Evolutionary conservation across 1,140 invertebrate species (phyloP), one percentile per base, ranked within the genome.

Genomic region (Nymphalis io): DNA sequence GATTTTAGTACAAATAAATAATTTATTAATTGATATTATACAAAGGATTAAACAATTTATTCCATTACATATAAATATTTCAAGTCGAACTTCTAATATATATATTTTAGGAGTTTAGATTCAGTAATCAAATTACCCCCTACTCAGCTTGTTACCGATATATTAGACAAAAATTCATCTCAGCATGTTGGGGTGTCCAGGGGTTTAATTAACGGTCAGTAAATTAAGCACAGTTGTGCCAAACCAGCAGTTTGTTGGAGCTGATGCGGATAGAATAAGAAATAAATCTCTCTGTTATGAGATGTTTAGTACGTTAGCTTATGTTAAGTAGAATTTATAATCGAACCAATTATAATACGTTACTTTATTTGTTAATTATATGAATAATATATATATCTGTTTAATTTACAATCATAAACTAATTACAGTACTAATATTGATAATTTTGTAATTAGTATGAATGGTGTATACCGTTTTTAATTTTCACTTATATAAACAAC

Each of bases 181-280:
- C 58, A 60, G 58, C 58, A 60, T 60, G 38, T 60, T 60, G 39
- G 60, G 38, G 59, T 16, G 64, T 61, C 53, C 63, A 12, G 61
- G 59, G 66, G 40, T 70, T 74, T 70, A 74, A 70, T 74, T 65
- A 73, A 60, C 53, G 72, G 63, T 57, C 72, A 53, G 57, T 70
- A 63, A 74, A 70, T 74, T 70, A 73, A 70, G 27, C 48, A 51
- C 21, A 38, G 57, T 61, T 55, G 70, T 18, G 48, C 70, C 44
- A 27, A 21, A 33, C 46, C 33, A 46, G 72, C 61, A 60, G 23
- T 65, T 65, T 60, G 15, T n/a, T 16, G 65, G 16, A 55, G 63
- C 40, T 57, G 16, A 62, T 51, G 58, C 44, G 38, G 68, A 51
- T 62, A 65, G 48, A 53, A 53, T 53, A 53, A 53, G 48, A 53